Conservation (phyloP, 2,113 vertebrate genomes). For the Delphinapterus leucas region DNA sequence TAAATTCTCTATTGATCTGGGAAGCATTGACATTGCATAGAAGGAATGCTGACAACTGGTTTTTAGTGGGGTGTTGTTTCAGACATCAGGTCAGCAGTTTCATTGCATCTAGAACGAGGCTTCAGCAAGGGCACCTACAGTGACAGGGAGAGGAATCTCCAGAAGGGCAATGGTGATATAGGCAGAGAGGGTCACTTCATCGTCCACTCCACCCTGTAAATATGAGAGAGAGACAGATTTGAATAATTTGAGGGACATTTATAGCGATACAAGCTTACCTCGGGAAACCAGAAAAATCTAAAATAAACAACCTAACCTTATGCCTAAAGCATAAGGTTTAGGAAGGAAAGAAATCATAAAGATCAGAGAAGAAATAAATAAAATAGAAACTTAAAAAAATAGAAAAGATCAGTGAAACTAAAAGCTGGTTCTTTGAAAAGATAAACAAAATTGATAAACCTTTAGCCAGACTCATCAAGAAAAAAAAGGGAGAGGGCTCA, state of each 20-base stretch:
- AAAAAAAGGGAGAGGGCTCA: neutral
- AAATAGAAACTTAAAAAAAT: neutral
- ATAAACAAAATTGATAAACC: neutral
- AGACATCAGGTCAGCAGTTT: neutral
- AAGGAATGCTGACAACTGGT: neutral
- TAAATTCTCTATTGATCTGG: neutral
- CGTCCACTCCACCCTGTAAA: slow-evolving; percentile 76
- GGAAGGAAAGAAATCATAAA: neutral
- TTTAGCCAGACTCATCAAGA: neutral
- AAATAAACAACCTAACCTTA: neutral
- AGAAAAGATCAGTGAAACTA: neutral
- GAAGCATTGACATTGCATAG: neutral
- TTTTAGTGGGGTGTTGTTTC: neutral
- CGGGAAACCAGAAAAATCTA: neutral
- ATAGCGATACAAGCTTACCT: neutral
- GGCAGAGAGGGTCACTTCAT: slow-evolving; percentile 76
- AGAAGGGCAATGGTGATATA: slow-evolving; percentile 77
- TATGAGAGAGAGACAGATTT: neutral
- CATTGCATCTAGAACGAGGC: neutral
- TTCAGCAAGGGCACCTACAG: slow-evolving; percentile 46
- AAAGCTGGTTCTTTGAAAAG: neutral
- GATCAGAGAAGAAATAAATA: neutral
- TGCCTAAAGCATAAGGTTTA: neutral
- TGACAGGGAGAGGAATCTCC: slow-evolving; percentile 75
- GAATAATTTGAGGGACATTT: neutral